Evolutionary conservation across 2,113 vertebrate species (phyloP).

Genomic region (Chloropsis hardwickii): DNA sequence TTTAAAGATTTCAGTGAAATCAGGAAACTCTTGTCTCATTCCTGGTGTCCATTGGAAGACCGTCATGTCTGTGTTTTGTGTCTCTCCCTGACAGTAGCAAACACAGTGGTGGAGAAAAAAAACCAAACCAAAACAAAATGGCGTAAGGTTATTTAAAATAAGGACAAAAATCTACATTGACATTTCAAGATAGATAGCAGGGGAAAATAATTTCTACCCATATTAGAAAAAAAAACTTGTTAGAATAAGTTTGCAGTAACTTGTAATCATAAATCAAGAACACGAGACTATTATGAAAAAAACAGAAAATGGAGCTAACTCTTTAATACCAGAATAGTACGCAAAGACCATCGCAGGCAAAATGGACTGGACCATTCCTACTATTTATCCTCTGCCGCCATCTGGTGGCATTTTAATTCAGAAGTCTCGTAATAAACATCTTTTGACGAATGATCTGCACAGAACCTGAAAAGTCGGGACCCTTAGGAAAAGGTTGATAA

Average conservation of each 20-base stretch:
- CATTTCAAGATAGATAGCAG: background rate
- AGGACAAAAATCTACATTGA: background rate
- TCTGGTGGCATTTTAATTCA: background rate
- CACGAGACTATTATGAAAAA: background rate
- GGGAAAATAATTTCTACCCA: background rate
- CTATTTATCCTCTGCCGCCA: constrained; percentile 37
- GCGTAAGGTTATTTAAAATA: background rate
- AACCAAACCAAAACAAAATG: accelerated
- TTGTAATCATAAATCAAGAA: background rate
- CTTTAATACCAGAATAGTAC: background rate
- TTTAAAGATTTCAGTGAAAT: background rate
- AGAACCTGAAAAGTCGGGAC: background rate
- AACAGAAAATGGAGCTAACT: background rate
- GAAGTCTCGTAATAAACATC: accelerated
- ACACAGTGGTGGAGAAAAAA: background rate
- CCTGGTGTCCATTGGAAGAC: background rate
- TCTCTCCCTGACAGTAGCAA: background rate
- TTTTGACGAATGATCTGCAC: accelerated
- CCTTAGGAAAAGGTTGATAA: background rate
- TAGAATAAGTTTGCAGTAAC: background rate
- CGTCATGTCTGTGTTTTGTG: background rate
- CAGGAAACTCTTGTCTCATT: background rate
- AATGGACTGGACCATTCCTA: accelerated
- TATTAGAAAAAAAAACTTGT: background rate
- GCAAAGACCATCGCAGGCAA: background rate